phyloP scores from a whole-genome alignment of 2,888 invertebrate genomes.

The Tipula vernalis region DNA sequence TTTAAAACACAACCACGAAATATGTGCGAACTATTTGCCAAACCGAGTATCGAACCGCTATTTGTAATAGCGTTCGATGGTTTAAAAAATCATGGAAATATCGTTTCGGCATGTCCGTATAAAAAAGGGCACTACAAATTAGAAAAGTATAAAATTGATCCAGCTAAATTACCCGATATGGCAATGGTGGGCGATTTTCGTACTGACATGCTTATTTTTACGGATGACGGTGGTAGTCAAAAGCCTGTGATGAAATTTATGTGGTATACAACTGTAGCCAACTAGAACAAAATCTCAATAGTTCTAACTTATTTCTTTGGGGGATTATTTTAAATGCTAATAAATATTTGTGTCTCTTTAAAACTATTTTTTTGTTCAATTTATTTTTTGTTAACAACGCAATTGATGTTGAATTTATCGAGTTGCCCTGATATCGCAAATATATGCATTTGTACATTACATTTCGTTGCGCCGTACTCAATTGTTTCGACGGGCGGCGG shows the following conservation, averaged over 20 bases:
- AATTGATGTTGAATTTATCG: background rate
- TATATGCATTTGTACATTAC: background rate
- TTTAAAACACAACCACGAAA: background rate
- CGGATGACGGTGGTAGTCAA: background rate
- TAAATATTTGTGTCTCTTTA: background rate
- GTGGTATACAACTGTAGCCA: background rate
- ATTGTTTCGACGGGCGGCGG: background rate
- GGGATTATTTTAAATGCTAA: background rate
- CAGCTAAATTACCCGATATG: background rate
- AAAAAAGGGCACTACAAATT: background rate
- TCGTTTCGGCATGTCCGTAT: background rate
- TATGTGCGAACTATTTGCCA: background rate
- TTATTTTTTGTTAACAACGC: background rate
- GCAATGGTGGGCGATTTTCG: background rate
- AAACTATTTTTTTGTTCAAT: background rate
- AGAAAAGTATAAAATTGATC: background rate
- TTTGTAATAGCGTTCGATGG: background rate
- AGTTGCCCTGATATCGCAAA: background rate
- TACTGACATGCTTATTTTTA: background rate
- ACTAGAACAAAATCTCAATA: background rate
- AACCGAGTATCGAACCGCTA: background rate
- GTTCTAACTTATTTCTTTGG: background rate
- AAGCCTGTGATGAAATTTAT: background rate
- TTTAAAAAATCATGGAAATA: slow-evolving; percentile 5
- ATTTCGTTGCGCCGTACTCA: background rate